Evolutionary conservation across 2,888 invertebrate species (phyloP), one percentile per base, ranked within the genome.

Genomic region (Athalia rosae): DNA sequence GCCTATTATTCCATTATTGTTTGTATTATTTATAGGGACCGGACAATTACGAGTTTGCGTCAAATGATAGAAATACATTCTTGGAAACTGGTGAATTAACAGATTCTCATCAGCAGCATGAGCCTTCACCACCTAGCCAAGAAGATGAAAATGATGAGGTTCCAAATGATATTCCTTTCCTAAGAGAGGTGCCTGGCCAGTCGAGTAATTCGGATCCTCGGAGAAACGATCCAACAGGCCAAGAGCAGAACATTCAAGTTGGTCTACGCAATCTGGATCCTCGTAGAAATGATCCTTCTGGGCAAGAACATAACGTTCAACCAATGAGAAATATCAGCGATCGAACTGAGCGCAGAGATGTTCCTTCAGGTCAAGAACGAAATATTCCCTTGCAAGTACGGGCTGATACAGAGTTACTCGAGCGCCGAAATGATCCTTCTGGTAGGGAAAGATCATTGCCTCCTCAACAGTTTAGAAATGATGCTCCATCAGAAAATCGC

Each of bases 11-110:
- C 45, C 1, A 48, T 13, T 66, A 66, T 66, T 15, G n/a, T 53
- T 67, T 11, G 5, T 28, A 41, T 67, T 28, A 43, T 15, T 69
- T 28, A 13, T 82, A 87, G 83, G 81, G 83, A 3, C 87, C 88
- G 3, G 89, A 89, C 59, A 89, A 89, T 78, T 90, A 89, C 56
- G 89, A 89, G 76, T 89, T 90, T 43, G 89, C 90, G 3, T 89
- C 90, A 3, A 90, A 89, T 66, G 90, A 90, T 63, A 81, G 90
- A 71, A 90, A 90, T 59, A 90, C 90, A 7, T 90, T 90, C 76
- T 81, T 90, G 56, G 90, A 90, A 77, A 90, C 90, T 3, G 90
- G 90, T 0, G 90, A 90, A 76, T 78, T 90, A n/a, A 90, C 90
- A 4, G 90, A 90, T 79, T 86, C 88, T 4, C 89, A 90, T 81